A percentile compares a stretch with the other conserved stretches of the same genome.
Evolutionary conservation across 53 echinoderm and acorn worm genomes (phyloP).

Genomic region (Holothuria leucospilota): DNA sequence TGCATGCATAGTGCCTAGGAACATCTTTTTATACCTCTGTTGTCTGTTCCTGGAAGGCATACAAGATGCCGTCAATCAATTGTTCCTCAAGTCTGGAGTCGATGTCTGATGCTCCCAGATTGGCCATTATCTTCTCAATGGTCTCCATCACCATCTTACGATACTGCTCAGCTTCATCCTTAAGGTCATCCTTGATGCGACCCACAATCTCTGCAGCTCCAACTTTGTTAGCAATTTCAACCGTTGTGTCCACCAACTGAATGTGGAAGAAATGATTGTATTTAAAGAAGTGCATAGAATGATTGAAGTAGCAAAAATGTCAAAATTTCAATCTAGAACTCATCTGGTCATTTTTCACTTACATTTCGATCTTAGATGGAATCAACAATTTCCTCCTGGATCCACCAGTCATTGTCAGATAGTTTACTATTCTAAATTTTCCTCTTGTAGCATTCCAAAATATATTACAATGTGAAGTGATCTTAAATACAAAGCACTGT

Average conservation of each 20-base stretch:
- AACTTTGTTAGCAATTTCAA: slow-evolving; percentile 98
- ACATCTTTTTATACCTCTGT: slow-evolving; percentile 75
- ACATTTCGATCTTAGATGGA: too few relatives aligned
- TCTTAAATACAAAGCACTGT: too few relatives aligned
- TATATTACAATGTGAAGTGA: too few relatives aligned
- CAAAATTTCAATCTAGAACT: too few relatives aligned
- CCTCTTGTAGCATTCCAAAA: too few relatives aligned
- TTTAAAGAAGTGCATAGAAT: neutral
- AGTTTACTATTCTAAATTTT: too few relatives aligned
- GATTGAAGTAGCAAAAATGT: too few relatives aligned
- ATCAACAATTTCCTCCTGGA: too few relatives aligned
- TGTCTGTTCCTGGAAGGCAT: slow-evolving; percentile 99
- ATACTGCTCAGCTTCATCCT: slow-evolving; percentile 99
- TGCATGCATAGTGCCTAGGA: too few relatives aligned
- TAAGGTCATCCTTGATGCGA: slow-evolving; percentile 94
- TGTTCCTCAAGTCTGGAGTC: slow-evolving; percentile 98
- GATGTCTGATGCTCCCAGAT: slow-evolving; percentile 96
- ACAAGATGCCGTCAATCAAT: slow-evolving; percentile 98
- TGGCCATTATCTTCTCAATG: slow-evolving; percentile 99
- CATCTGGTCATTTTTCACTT: neutral
- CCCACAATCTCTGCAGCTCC: slow-evolving; percentile 97
- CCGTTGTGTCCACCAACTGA: slow-evolving; percentile 96
- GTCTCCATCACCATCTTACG: slow-evolving; percentile 99
- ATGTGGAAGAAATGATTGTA: neutral
- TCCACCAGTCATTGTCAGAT: too few relatives aligned